A percentile compares a stretch with the other conserved stretches of the same genome.
Conservation (phyloP, 2,888 invertebrate species). For the Phania funesta region DNA sequence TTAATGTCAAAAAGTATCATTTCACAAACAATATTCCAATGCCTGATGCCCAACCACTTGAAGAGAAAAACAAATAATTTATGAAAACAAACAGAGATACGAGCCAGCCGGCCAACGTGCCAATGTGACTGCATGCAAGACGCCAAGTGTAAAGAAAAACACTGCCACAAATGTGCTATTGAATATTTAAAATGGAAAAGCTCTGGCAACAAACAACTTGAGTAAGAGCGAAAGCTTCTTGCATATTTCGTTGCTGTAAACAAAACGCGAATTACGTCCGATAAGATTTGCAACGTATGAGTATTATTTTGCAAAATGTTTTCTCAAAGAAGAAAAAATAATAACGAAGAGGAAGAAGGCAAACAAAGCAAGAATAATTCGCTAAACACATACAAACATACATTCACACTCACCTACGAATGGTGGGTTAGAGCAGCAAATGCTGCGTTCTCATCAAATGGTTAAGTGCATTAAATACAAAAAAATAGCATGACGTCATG, state of each 20-base stretch:
- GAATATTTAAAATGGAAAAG: slow-evolving; percentile 43
- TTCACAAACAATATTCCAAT: too few species aligned
- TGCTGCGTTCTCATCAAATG: slow-evolving; percentile 50
- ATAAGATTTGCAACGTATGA: slow-evolving; percentile 44
- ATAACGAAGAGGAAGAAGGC: not conserved
- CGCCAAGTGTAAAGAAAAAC: slow-evolving; percentile 7
- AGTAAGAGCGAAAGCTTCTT: slow-evolving; percentile 34
- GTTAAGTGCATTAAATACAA: not conserved
- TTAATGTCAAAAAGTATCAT: too few species aligned
- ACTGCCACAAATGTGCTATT: slow-evolving; percentile 45
- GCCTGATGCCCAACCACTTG: slow-evolving; percentile 37
- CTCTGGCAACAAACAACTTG: slow-evolving; percentile 3
- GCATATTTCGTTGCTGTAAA: not conserved
- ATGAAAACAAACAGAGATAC: slow-evolving; percentile 37
- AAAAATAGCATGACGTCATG: slow-evolving; percentile 54
- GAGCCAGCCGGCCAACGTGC: not conserved
- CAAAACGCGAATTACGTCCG: slow-evolving; percentile 12
- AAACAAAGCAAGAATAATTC: not conserved
- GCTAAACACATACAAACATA: not conserved
- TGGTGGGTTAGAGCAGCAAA: slow-evolving; percentile 44
- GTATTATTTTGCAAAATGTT: slow-evolving; percentile 32
- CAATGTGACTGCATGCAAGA: slow-evolving; percentile 16
- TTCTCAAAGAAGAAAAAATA: not conserved
- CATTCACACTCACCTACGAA: not conserved
- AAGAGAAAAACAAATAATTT: slow-evolving; percentile 6